Conservation (phyloP, 2,888 invertebrate species). For the Galerucella pusilla region DNA sequence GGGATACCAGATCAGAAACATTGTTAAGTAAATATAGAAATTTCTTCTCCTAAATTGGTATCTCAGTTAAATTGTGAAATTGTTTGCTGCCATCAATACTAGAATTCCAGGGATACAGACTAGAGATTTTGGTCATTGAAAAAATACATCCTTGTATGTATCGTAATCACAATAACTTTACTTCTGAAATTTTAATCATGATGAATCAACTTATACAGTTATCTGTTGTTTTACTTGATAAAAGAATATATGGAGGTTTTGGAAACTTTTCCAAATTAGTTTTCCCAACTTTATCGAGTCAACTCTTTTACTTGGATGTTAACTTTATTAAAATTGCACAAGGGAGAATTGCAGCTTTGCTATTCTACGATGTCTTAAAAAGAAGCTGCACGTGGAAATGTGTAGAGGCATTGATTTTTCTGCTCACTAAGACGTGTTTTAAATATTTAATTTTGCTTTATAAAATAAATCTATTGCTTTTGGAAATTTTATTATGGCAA, state of each 20-base stretch:
- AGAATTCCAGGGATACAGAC: no score
- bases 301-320: constrained; percentile 30
- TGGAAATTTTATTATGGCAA: not conserved
- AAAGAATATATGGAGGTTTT: constrained; percentile 13
- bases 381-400: not conserved
- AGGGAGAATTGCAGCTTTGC: constrained; percentile 18
- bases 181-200: not conserved
- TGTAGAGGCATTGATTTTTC: not conserved
- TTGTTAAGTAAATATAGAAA: no score
- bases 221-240: constrained; percentile 3
- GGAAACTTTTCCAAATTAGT: constrained; percentile 10
- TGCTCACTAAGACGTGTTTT: not conserved
- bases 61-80: no score
- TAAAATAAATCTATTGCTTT: not conserved
- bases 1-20: no score
- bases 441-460: not conserved
- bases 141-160: no score
- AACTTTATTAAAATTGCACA: constrained; percentile 26
- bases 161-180: no score
- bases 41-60: no score
- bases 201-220: not conserved
- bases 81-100: no score
- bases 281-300: constrained; percentile 13
- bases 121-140: no score
- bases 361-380: not conserved